Base-by-base conservation (phyloP, 1,140 invertebrate genomes). In the Drosophila nikananu region DNA sequence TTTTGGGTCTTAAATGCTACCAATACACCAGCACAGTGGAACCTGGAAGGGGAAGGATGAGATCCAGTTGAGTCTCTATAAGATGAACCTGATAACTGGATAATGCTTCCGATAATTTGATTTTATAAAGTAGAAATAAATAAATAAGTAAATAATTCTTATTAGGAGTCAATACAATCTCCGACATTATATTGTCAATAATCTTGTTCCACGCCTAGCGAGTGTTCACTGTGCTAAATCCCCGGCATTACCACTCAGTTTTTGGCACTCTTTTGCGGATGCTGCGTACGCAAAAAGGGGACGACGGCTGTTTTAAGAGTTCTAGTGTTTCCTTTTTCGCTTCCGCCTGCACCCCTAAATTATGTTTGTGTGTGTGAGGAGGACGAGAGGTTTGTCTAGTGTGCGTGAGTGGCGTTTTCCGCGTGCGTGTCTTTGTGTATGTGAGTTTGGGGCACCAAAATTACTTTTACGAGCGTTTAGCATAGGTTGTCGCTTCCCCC, bases 401-500 rank as follows among this genome's bases (percentile, higher is more conserved):
- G 48, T 60, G 55, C 52, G 71, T 61, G 61, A 37, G 70, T 64
- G 57, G 23, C 19, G 44, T 37, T 46, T 55, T 39, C 54, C 54
- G 57, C 44, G 41, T 27, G 42, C 27, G 32, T 35, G 44, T 30
- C 44, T 23, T 5, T 44, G 66, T 54, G 42, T 49, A 30, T 63
- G 63, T 59, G 61, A 60, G 68, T 63, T 39, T 73, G 68, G 41
- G 66, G 61, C 59, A 72, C 68, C 66, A 70, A 86, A 84, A 78
- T 86, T 83, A 81, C 78, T 76, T 86, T 86, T 86, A 86, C 76
- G 79, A 86, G 48, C 83, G 66, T 86, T 86, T 86, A 86, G 79
- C 75, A 79, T 82, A 82, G 83, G 75, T 67, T 82, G 63, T 64
- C 44, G 49, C 66, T 82, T 80, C 72, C 39, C 37, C 44, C 49